Base-by-base conservation (phyloP, 2,113 vertebrate species). In the Campylorhamphus procurvoides region DNA sequence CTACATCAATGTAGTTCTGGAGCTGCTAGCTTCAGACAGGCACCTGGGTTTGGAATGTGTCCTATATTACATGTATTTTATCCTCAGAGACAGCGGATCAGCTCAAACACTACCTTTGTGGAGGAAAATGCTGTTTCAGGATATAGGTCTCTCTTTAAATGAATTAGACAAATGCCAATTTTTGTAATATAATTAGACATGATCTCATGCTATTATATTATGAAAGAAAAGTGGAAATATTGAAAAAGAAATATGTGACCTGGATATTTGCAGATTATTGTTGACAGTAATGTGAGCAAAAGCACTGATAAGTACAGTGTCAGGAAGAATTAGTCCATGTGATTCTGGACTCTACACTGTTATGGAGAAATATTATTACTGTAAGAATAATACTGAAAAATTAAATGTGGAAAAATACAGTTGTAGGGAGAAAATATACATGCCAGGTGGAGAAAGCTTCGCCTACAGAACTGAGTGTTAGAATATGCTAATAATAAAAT, bases 401-500 rank as follows among this genome's bases (percentile, higher is more conserved):
- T 75, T 88, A 89, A 94, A 94, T 73, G 58, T 94, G 87, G 83
- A 94, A 93, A 93, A 97, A 94, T 92, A 93, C 23, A 93, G 29
- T 76, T 94, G n/a, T 87, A 94, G 55, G 66, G 40, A 87, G 86
- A 96, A 80, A 96, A 84, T 72, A 50, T 79, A 78, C 33, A 44
- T 52, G 71, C 37, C 91, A 87, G 94, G 91, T 92, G 82, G 92
- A 90, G 93, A 94, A 96, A 86, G 90, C 85, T 95, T 92, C 44
- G 28, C 96, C 95, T 96, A 73, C 69, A 96, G 53, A 92, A 87
- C 59, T 86, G 85, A 93, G 88, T 88, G 94, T 93, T 94, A 93
- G 84, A 85, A 77, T 95, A 80, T 79, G 64, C 77, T 96, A 97
- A 94, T 97, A 96, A 96, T 87, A 97, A 96, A 94, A 96, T 95